Evolutionary conservation across 2,797 vertebrate genomes (phyloP), one percentile per base, ranked within the genome.

Genomic region (Neomorphus geoffroyi): DNA sequence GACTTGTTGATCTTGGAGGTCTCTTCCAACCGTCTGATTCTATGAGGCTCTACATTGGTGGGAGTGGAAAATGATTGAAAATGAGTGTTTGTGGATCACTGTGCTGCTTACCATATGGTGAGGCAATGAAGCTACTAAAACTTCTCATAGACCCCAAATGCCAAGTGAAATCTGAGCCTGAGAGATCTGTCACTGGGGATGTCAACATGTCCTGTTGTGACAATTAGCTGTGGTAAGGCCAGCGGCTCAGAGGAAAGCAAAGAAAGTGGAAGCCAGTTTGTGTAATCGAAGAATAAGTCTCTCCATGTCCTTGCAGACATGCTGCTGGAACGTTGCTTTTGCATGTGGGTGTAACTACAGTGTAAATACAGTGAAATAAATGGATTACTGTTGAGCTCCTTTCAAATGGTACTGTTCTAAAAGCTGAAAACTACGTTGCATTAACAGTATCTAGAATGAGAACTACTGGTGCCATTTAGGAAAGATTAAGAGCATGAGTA

Each of bases 331-430:
- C 50, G 53, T 43, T 90, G 46, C 32, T 67, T 93, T 83, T 80
- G 43, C 39, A 70, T 15, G 13, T 57, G 62, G 30, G 27, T 75
- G n/a, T 87, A 90, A 51, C 60, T 70, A 28, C 39, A 66, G 53
- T 35, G 24, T 58, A 56, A 86, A 32, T 83, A 23, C 35, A 37
- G 24, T 48, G 70, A 45, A 70, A 90, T 23, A 80, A 88, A 50
- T 10, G 10, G 37, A 48, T 80, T 80, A 21, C 4, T 0, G 21
- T 65, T 0, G 0, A 77, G 21, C 26, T 73, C 17, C 23, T 77
- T 88, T 73, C n/a, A 32, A 46, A 32, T 26, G 4, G 24, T 35
- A 7, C 43, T 51, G 6, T 57, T 80, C 16, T 53, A 53, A 73
- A 62, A 90, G 16, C 27, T 66, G 66, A 77, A 70, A 94, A 51